phyloP scores from a whole-genome alignment of 2,797 vertebrate genomes.

The Yasuhikotakia modesta region DNA sequence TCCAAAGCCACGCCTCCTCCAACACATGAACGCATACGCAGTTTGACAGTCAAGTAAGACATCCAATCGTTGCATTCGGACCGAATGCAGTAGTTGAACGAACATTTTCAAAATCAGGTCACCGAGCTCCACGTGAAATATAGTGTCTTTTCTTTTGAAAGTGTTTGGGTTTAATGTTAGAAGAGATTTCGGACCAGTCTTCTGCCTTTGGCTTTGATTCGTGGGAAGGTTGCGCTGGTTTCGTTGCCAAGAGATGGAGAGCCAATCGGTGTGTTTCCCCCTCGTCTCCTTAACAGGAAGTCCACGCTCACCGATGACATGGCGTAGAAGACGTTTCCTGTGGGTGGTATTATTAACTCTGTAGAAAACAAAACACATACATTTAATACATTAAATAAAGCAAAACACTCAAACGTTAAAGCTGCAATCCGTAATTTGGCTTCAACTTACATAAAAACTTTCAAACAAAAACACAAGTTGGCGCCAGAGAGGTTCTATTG shows the following conservation, averaged over 20 bases:
- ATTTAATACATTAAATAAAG: not conserved
- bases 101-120: not conserved
- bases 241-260: constrained; percentile 69
- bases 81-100: no score
- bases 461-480: no score
- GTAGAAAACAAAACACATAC: constrained; percentile 17
- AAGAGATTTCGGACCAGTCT: constrained; percentile 82
- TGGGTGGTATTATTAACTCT: constrained; percentile 87
- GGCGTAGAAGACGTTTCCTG: constrained; percentile 91
- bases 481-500: no score
- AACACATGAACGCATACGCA: no score
- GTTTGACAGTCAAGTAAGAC: no score
- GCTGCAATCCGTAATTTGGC: no score
- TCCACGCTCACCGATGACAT: constrained; percentile 86
- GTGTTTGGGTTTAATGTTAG: constrained; percentile 61
- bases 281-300: constrained; percentile 82
- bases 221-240: constrained; percentile 85
- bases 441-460: no score
- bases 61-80: no score
- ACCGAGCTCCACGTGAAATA: constrained; percentile 7
- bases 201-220: constrained; percentile 87
- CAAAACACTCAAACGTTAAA: not conserved
- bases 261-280: constrained; percentile 67
- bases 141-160: constrained; percentile 23
- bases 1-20: no score